Evolutionary conservation across 2,797 vertebrate genomes (phyloP).

Genomic region (Alca torda): DNA sequence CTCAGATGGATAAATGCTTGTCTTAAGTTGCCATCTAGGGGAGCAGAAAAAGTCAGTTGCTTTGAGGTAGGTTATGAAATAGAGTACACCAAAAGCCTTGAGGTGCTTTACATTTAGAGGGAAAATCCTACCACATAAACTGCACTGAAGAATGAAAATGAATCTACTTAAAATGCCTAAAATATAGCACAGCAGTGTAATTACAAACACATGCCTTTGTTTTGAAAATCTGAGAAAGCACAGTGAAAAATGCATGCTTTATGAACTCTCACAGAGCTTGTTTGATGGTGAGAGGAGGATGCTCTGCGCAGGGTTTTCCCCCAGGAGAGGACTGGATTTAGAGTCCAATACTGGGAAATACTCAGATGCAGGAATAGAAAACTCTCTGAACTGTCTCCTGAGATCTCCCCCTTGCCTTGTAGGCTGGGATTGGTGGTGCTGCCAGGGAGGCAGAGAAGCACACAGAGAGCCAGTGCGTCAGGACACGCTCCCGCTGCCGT

Average conservation of each 20-base stretch:
- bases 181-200: neutral
- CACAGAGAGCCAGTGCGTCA: neutral
- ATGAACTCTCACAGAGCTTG: neutral
- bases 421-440: neutral
- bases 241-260: neutral
- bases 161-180: neutral
- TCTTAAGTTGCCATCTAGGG: slow-evolving; percentile 60
- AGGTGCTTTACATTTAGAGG: neutral
- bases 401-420: neutral
- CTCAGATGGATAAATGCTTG: neutral
- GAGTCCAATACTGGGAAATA: neutral
- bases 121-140: neutral
- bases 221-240: neutral
- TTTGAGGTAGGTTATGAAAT: neutral
- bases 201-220: neutral
- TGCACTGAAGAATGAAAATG: neutral
- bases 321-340: neutral
- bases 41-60: slow-evolving; percentile 32
- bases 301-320: neutral
- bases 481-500: fast-evolving
- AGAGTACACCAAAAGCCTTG: neutral
- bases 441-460: neutral
- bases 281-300: neutral
- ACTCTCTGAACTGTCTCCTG: neutral
- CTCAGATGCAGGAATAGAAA: neutral